Evolutionary conservation across 53 echinoderm and acorn worm genomes (phyloP), one percentile per base, ranked within the genome.

Genomic region (Holothuria leucospilota): DNA sequence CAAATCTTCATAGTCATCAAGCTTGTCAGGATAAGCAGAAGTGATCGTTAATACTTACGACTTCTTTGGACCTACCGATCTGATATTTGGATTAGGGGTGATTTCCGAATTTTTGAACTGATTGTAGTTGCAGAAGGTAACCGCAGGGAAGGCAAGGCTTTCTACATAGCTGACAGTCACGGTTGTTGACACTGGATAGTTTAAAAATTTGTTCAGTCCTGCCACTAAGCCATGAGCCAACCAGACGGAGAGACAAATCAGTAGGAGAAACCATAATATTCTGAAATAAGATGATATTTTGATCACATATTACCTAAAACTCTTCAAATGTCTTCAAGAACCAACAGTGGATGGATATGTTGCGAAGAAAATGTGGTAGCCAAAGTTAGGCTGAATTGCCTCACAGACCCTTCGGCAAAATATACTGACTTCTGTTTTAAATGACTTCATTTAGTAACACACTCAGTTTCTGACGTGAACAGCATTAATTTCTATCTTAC

Each of bases 71-170:
- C 74, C 51, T 46, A 74, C 74, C 20, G 74, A 46, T 46, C 74
- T n/a, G n/a, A 74, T 74, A 52, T 74, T 74, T 20, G 74, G 74
- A 49, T 74, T 74, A 2, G 74, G 74, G 8, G 51, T 52, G 16
- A 93, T 70, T 23, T 29, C 27, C 6, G 93, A 93, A 34, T 69
- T 86, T 29, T 68, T 90, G 77, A 86, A 90, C 28, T 67, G 86
- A 84, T 93, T 92, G 59, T 85, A 92, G 72, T 92, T 92, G 80
- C 92, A 92, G 24, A 92, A 85, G 0, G 92, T 92, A 9, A 92
- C 88, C 4, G 92, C 89, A 13, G 92, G 92, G 59, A 92, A 92
- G 20, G 42, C 30, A 29, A 92, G 13, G 30, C 70, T 13, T 12
- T 49, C 61, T 2, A 82, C 82, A 59, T 92, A 81, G 70, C 67